These are phyloP conservation scores for Falco berigora DNA, from an alignment of 2,797 vertebrate species.

Conservation along the genomic window DNA sequence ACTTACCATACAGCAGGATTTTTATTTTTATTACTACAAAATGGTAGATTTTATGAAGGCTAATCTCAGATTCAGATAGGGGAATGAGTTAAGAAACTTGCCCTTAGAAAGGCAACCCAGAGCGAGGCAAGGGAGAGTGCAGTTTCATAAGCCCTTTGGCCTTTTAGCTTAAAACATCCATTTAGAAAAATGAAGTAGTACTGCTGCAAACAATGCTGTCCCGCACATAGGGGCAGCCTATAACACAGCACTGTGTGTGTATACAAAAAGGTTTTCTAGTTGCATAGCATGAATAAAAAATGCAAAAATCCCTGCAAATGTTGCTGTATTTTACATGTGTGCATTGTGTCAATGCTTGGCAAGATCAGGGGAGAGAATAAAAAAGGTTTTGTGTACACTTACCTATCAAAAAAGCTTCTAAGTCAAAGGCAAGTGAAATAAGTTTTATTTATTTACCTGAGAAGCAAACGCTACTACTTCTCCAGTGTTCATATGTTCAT, in stretches of 20 bases:
- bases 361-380: neutral
- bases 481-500: constrained; percentile 82
- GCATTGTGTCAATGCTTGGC: neutral
- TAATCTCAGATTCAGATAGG: neutral
- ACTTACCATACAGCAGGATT: neutral
- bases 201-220: neutral
- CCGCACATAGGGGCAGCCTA: neutral
- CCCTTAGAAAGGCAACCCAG: neutral
- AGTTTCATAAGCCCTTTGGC: neutral
- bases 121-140: neutral
- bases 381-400: neutral
- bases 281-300: neutral
- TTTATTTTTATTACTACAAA: neutral
- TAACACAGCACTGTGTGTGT: neutral
- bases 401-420: neutral
- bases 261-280: neutral
- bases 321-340: neutral
- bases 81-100: neutral
- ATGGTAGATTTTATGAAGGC: neutral
- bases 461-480: constrained; percentile 84
- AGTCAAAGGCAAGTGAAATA: neutral
- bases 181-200: neutral
- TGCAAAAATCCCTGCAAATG: neutral
- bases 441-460: constrained; percentile 73
- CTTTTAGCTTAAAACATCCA: neutral